These are phyloP conservation scores for Chaetodon trifascialis DNA, from an alignment of 2,113 vertebrate species.

Conservation along the genomic window DNA sequence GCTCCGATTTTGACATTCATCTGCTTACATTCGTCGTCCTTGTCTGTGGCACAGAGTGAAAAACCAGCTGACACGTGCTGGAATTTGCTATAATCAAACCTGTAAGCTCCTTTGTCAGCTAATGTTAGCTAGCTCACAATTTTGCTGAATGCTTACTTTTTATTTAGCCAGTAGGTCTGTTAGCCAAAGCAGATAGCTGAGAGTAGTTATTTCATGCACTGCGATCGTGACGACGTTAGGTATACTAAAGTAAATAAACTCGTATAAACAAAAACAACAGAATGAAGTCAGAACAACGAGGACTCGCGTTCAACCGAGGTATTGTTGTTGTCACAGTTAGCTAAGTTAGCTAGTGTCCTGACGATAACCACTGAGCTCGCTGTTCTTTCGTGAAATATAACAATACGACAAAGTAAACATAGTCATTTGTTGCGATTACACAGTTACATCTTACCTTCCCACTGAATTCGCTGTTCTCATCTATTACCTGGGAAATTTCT, in stretches of 20 bases:
- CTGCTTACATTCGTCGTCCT: not conserved
- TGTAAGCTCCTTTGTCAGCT: not conserved
- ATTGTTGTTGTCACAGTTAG: constrained; percentile 35
- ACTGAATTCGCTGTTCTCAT: not conserved
- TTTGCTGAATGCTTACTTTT: constrained; percentile 27
- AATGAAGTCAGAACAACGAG: not conserved
- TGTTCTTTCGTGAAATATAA: not conserved
- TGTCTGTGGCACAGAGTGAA: not conserved
- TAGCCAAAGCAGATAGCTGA: not conserved
- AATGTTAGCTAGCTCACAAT: constrained; percentile 8
- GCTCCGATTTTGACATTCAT: not conserved
- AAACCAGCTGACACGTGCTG: not conserved
- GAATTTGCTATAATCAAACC: not conserved
- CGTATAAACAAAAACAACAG: not conserved
- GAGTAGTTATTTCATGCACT: no score
- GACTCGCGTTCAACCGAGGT: not conserved
- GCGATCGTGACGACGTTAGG: not conserved
- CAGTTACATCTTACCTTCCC: constrained; percentile 29
- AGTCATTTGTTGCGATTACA: fast-evolving
- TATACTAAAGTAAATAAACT: not conserved
- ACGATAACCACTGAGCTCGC: not conserved
- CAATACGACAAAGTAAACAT: not conserved
- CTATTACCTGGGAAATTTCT: not conserved
- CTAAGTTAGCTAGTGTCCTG: constrained; percentile 8
- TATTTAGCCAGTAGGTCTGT: not conserved